Conservation (phyloP, 2,797 vertebrate genomes). For the Pangasius mekongensis region DNA sequence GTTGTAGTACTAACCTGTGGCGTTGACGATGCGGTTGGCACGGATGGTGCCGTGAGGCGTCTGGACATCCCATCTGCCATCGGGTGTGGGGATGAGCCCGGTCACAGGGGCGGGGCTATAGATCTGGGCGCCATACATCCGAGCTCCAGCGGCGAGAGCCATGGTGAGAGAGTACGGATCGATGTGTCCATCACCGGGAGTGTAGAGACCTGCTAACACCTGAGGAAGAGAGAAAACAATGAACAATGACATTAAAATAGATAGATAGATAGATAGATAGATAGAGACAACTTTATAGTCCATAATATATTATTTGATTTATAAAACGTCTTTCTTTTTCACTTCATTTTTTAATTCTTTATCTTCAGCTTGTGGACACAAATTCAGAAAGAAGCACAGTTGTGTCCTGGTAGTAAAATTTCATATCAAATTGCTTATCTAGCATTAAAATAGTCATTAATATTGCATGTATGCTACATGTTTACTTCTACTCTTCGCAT, state of each 20-base stretch:
- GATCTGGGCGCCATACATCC: slow-evolving; percentile 90
- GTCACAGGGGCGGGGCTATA: slow-evolving; percentile 86
- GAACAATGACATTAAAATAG: not conserved
- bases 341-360: too few relatives aligned
- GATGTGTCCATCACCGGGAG: slow-evolving; percentile 94
- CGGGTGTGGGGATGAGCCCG: slow-evolving; percentile 75
- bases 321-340: not conserved
- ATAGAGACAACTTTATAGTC: not conserved
- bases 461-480: too few relatives aligned
- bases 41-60: slow-evolving; percentile 85
- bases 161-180: slow-evolving; percentile 98
- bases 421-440: too few relatives aligned
- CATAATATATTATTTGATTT: not conserved
- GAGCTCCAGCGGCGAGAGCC: slow-evolving; percentile 93
- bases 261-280: not conserved
- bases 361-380: not conserved
- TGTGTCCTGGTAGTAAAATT: not conserved
- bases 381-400: not conserved
- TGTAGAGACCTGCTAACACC: slow-evolving; percentile 94
- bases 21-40: slow-evolving; percentile 90
- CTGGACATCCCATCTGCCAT: slow-evolving; percentile 92
- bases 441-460: too few relatives aligned
- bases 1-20: slow-evolving; percentile 80
- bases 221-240: slow-evolving; percentile 59
- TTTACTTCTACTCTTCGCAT: too few relatives aligned